These are phyloP conservation scores for Athene cunicularia DNA, from an alignment of 2,113 vertebrate species.

Conservation along the genomic window DNA sequence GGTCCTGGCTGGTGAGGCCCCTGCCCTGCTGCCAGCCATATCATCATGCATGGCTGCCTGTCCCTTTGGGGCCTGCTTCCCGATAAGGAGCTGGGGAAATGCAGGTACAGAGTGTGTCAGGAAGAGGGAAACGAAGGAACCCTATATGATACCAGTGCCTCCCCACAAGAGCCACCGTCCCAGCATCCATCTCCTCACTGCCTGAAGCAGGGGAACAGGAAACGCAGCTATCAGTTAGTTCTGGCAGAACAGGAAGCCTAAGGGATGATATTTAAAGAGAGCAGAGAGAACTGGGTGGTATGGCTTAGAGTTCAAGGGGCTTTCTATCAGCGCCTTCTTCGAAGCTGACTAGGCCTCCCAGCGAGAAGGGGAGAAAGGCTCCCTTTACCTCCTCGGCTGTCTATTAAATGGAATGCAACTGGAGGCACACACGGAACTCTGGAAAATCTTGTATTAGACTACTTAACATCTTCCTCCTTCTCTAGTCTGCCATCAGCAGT, in stretches of 20 bases:
- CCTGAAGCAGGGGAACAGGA: fast-evolving
- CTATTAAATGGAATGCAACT: fast-evolving
- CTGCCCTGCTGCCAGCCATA: not conserved
- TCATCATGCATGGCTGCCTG: not conserved
- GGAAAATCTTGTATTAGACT: not conserved
- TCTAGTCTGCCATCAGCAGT: not conserved
- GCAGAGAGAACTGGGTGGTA: not conserved
- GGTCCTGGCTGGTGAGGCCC: not conserved
- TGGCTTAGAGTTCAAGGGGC: not conserved
- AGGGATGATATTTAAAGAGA: not conserved
- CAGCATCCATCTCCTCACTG: not conserved
- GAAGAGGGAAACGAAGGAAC: not conserved
- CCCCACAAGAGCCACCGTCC: not conserved
- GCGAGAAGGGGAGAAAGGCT: not conserved
- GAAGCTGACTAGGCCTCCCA: not conserved
- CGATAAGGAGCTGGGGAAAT: not conserved
- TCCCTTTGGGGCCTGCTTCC: no score
- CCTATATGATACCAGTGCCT: fast-evolving
- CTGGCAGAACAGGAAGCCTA: not conserved
- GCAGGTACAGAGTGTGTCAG: not conserved
- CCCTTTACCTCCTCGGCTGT: not conserved
- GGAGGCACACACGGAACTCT: no score
- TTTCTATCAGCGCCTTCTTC: not conserved
- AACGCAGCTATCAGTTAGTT: not conserved
- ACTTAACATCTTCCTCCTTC: not conserved